Conservation (phyloP, 2,113 vertebrate species). For the Pogonocichla stellata region DNA sequence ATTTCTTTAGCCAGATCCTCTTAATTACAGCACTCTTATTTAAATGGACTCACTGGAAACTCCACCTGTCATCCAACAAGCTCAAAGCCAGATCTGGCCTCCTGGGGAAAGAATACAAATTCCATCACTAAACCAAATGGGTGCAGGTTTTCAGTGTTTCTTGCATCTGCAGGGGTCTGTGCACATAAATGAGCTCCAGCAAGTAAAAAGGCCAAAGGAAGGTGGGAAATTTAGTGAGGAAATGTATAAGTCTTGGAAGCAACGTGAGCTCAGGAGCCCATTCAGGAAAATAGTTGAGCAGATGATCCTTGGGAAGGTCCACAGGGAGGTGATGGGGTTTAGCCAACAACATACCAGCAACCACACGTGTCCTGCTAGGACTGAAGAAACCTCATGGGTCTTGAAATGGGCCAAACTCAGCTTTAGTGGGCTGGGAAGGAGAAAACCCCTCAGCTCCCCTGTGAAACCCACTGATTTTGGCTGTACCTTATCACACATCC, state of each 20-base stretch:
- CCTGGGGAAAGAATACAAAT: not conserved
- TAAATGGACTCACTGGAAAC: conserved; percentile 5
- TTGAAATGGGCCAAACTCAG: not conserved
- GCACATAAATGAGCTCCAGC: not conserved
- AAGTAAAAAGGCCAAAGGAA: not conserved
- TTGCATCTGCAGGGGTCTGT: not conserved
- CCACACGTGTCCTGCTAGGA: not conserved
- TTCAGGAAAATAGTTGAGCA: not conserved
- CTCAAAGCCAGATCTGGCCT: not conserved
- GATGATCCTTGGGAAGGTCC: not conserved
- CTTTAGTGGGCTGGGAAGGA: not conserved
- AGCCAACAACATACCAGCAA: not conserved
- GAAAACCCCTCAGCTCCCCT: not conserved
- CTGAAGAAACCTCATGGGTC: not conserved
- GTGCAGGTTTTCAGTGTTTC: not conserved
- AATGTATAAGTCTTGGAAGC: not conserved
- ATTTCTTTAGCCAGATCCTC: conserved; percentile 39
- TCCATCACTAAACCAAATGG: not conserved
- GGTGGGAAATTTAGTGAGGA: not conserved
- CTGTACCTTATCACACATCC: not conserved
- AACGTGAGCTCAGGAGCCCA: not conserved
- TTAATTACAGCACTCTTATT: conserved; percentile 37
- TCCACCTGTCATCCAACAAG: not conserved
- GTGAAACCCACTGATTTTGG: not conserved
- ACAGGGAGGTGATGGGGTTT: not conserved